These are phyloP conservation scores for Semaprochilodus insignis DNA, from an alignment of 2,797 vertebrate species.

Conservation along the genomic window DNA sequence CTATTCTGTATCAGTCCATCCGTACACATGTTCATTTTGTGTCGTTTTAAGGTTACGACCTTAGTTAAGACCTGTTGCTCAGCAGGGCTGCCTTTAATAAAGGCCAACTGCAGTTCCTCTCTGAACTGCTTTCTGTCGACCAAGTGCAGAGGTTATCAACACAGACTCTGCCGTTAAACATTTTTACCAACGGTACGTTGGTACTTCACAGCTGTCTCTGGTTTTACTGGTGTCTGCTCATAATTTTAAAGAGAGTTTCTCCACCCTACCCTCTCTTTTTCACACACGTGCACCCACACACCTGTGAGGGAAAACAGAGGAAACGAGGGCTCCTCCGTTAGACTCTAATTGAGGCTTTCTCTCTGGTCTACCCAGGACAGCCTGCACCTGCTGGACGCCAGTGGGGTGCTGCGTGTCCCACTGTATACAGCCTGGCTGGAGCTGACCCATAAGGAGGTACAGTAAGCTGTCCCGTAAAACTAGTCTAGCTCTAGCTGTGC, in stretches of 20 bases:
- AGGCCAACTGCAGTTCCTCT: not conserved
- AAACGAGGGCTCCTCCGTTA: slow-evolving; percentile 57
- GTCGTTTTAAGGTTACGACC: not conserved
- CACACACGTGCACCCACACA: not conserved
- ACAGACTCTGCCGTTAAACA: not conserved
- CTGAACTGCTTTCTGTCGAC: not conserved
- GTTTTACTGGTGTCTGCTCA: slow-evolving; percentile 2
- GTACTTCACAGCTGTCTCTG: not conserved
- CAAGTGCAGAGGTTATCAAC: not conserved
- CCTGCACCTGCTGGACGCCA: slow-evolving; percentile 84
- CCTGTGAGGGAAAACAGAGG: not conserved
- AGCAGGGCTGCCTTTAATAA: not conserved
- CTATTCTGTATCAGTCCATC: not conserved
- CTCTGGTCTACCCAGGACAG: slow-evolving; percentile 84
- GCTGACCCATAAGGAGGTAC: slow-evolving; percentile 85
- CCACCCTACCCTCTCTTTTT: not conserved
- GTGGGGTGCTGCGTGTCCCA: slow-evolving; percentile 79
- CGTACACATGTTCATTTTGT: not conserved
- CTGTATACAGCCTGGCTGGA: slow-evolving; percentile 86
- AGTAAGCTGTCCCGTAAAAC: slow-evolving; percentile 65
- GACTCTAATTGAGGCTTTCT: slow-evolving; percentile 79
- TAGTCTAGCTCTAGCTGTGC: slow-evolving; percentile 74
- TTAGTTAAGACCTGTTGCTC: not conserved
- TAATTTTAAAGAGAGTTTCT: not conserved
- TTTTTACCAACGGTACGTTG: not conserved